Evolutionary conservation across 2,888 invertebrate species (phyloP), one percentile per base, ranked within the genome.

Genomic region (Apotomis turbidana): DNA sequence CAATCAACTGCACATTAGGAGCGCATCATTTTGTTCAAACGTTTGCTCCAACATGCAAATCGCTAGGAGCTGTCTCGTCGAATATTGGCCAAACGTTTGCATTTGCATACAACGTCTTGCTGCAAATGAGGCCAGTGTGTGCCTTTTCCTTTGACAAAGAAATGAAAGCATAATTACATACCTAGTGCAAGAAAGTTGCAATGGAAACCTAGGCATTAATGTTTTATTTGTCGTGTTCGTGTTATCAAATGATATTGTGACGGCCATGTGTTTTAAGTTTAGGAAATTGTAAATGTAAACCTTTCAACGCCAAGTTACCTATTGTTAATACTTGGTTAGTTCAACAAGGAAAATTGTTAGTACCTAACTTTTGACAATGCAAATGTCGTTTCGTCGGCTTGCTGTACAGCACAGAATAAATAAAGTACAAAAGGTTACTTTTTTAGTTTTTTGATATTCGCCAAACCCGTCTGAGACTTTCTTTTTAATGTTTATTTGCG

Each of bases 61-160:
- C 13, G 36, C 49, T 27, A 27, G 36, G 55, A 13, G 12, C 44
- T 61, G 44, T 54, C 54, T 46, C 52, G 27, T 3, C 46, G 38
- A 63, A 70, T 5, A 70, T 70, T 70, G 70, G 70, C 46, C 72
- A 12, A 71, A 61, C 61, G 13, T 54, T 54, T 54, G 61, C 62
- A 72, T 68, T 68, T 68, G 46, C 63, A 68, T 63, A 54, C 72
- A 60, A 54, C 72, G 68, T 68, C 68, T 72, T 54, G 51, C 66
- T 13, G 66, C 71, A 72, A 68, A 72, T 63, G 72, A 72, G 72
- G 72, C 62, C 72, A 68, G 63, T 68, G 72, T 72, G 68, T 68
- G 67, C 51, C 62, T 64, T 63, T 46, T 68, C 63, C 72, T 72
- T 72, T 68, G 72, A 72, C 72, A 72, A 72, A 68, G 72, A 72